Conservation (phyloP, 2,888 invertebrate genomes). For the Rhodophaea formosa region DNA sequence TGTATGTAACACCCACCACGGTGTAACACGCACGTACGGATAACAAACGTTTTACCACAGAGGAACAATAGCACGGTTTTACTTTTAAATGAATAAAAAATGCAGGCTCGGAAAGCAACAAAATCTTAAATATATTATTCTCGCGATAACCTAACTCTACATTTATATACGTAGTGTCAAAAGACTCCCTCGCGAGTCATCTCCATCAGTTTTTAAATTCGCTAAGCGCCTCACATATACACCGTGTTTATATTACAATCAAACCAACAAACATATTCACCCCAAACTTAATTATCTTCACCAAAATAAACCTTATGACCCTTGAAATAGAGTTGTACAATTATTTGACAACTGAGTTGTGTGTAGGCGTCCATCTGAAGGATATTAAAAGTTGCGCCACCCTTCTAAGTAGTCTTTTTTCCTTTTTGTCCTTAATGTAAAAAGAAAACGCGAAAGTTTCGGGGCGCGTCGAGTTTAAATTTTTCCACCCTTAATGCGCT, state of each 20-base stretch:
- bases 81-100: too few relatives aligned
- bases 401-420: constrained; percentile 73
- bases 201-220: constrained; percentile 65
- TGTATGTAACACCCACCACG: too few relatives aligned
- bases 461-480: constrained; percentile 64
- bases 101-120: neutral
- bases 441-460: constrained; percentile 77
- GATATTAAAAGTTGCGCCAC: constrained; percentile 76
- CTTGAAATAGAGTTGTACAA: constrained; percentile 15
- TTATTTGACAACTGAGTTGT: constrained; percentile 23
- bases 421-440: constrained; percentile 75
- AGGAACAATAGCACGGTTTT: too few relatives aligned
- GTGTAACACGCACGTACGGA: too few relatives aligned
- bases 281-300: constrained; percentile 18
- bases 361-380: constrained; percentile 35
- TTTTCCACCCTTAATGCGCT: constrained; percentile 78
- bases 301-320: constrained; percentile 30
- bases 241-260: constrained; percentile 58
- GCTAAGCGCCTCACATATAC: constrained; percentile 63
- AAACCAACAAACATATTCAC: constrained; percentile 38
- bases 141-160: neutral
- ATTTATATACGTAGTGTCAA: constrained; percentile 31
- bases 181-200: constrained; percentile 46
- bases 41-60: too few relatives aligned
- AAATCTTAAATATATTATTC: neutral